These are phyloP conservation scores for Gymnothorax javanicus DNA, from an alignment of 2,797 vertebrate genomes.

Conservation along the genomic window DNA sequence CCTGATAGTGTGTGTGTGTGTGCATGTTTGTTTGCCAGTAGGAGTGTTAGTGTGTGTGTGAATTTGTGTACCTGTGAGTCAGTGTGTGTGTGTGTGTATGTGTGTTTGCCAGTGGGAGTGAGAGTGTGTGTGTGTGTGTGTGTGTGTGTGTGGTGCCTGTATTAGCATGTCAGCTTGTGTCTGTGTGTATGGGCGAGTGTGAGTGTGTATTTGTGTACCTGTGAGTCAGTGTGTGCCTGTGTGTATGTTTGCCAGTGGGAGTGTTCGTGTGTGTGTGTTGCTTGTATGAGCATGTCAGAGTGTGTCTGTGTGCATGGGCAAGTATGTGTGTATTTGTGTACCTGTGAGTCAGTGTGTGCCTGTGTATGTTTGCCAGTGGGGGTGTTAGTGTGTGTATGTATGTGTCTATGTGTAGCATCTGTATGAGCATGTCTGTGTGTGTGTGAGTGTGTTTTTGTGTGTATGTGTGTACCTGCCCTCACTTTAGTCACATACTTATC, in stretches of 20 bases:
- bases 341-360: conserved; percentile 10
- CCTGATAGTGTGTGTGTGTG: neutral
- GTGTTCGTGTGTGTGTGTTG: neutral
- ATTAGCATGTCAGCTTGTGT: neutral
- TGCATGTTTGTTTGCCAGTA: neutral
- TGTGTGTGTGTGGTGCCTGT: no score
- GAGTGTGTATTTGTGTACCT: neutral
- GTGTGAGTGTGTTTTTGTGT: no score
- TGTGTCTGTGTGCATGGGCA: neutral
- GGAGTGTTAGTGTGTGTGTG: neutral
- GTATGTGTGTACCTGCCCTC: neutral
- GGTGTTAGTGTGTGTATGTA: neutral
- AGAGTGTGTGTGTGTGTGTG: neutral
- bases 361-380: conserved; percentile 23
- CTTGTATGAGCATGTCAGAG: neutral
- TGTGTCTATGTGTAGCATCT: neutral
- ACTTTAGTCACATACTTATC: neutral
- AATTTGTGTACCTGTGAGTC: no score
- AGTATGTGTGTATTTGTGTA: neutral
- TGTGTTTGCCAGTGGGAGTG: neutral
- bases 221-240: conserved; percentile 15
- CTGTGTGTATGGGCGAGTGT: no score
- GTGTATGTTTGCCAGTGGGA: conserved; percentile 22
- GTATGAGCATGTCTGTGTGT: neutral
- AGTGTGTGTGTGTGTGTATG: neutral